A percentile compares a stretch with the other conserved stretches of the same genome.
These are phyloP conservation scores for Hydrophis major DNA, from an alignment of 2,797 vertebrate species.

Conservation along the genomic window DNA sequence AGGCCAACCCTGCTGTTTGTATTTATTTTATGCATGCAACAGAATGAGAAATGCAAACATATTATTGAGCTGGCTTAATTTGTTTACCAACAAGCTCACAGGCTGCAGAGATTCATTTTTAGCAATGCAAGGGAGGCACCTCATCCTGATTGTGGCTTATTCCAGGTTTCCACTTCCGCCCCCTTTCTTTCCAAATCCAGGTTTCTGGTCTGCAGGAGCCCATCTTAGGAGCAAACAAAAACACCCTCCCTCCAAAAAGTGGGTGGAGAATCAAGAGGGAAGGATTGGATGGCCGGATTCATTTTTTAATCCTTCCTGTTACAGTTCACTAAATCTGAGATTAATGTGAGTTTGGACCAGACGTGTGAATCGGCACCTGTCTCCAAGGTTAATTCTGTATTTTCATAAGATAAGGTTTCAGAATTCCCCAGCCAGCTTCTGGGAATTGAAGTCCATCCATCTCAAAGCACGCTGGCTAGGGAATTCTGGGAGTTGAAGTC, in stretches of 20 bases:
- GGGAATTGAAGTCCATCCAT: too few species aligned
- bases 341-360: background rate
- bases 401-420: background rate
- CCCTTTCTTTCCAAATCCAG: background rate
- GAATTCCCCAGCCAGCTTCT: background rate
- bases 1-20: background rate
- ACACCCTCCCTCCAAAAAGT: background rate
- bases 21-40: background rate
- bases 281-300: background rate
- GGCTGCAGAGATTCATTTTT: background rate
- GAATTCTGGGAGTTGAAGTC: too few species aligned
- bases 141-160: background rate
- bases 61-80: background rate
- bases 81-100: background rate
- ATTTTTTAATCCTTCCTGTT: background rate
- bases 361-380: background rate
- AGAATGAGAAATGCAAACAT: background rate
- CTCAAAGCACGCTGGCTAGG: accelerated
- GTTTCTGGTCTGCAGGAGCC: too few species aligned
- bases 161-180: background rate
- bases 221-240: background rate
- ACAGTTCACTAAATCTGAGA: background rate
- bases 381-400: background rate
- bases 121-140: background rate
- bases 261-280: background rate